Base-by-base conservation (phyloP, 2,113 vertebrate species). In the Echinops telfairi region DNA sequence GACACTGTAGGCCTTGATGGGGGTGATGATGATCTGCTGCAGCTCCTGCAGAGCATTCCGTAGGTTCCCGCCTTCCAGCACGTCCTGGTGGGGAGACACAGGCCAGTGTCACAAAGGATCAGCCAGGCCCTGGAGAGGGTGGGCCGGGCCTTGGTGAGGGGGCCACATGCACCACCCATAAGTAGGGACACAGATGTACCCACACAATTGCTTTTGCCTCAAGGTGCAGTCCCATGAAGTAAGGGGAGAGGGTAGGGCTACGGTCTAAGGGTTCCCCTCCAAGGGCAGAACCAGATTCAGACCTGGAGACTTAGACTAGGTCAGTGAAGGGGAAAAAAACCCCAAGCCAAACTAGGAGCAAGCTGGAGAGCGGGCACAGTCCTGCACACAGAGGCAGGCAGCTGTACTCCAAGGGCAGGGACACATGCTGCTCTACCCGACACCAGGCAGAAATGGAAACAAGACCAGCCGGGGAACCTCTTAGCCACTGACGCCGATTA, bases 1-100 rank as follows among this genome's bases (percentile, higher is more conserved):
- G 36, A 98, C 96, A 91, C 96, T 97, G 97, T 98, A 99, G 91
- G 98, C 98, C 94, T 99, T 99, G 96, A 99, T 99, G 93, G 99
- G 99, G 0, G 99, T 99, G 96, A 98, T 98, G 96, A 99, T 98
- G 89, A 99, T 99, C 97, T 99, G 99, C 95, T 99, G 99, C 40
- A 99, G 98, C 94, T 99, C 99, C 97, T 99, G 99, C 43, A 99
- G 98, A 40, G 99, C 99, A 0, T 98, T 99, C 38, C 99, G 98
- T 64, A 99, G 97, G 92, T 99, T 99, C n/a, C 99, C 99, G 0
- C 99, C 99, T 97, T 99, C 99, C 88, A 99, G 98, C 94, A 99
- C 99, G 92, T 99, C 99, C 99, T 99, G 96, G 11, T 33, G 29
- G 71, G 68, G 47, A 77, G 71, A 82, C 64, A 79, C 3, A 6